Conservation (phyloP, 2,888 invertebrate species). For the Agriotes lineatus region DNA sequence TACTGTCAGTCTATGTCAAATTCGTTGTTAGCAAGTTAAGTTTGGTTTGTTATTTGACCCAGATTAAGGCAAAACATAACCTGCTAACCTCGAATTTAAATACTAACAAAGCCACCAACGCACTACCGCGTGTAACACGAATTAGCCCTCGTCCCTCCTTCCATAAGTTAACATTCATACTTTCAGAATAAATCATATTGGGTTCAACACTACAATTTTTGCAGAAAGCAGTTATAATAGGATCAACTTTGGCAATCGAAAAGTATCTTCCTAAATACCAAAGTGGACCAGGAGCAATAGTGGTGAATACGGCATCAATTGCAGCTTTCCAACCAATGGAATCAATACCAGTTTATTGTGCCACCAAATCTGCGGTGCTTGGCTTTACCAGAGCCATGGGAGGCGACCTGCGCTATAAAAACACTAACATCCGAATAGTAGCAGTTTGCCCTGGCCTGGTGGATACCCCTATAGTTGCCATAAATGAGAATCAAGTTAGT, state of each 20-base stretch:
- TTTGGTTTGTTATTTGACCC: too few species aligned
- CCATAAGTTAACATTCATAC: too few species aligned
- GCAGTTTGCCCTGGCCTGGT: not conserved
- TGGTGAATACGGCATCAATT: not conserved
- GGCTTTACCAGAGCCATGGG: not conserved
- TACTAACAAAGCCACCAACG: too few species aligned
- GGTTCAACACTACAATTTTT: too few species aligned
- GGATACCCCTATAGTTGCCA: not conserved
- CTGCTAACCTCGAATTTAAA: too few species aligned
- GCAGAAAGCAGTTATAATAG: not conserved
- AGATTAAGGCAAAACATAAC: too few species aligned
- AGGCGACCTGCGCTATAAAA: not conserved
- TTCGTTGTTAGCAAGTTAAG: too few species aligned
- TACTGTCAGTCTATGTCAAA: too few species aligned
- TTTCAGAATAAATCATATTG: too few species aligned
- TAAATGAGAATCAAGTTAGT: not conserved
- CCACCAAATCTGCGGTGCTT: not conserved
- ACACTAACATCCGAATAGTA: not conserved
- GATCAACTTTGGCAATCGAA: not conserved
- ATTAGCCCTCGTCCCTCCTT: too few species aligned
- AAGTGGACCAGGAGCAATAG: not conserved
- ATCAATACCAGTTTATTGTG: not conserved
- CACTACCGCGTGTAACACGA: too few species aligned
- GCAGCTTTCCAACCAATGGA: not conserved
- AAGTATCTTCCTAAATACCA: constrained; percentile 1